A percentile compares a stretch with the other conserved stretches of the same genome.
Evolutionary conservation across 2,888 invertebrate species (phyloP).

Genomic region (Aspidiotus rigidus): DNA sequence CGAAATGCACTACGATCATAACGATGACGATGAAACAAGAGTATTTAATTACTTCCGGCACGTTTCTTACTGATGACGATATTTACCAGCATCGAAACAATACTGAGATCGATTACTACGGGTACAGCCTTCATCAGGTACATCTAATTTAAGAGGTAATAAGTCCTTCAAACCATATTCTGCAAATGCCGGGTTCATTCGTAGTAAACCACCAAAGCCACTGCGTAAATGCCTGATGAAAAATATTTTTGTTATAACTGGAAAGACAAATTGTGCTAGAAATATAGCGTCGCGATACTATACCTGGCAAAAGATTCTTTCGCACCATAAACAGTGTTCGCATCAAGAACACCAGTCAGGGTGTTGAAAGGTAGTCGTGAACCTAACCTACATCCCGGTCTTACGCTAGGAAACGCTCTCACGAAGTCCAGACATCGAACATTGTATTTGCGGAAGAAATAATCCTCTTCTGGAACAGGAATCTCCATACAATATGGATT

Average conservation of each 20-base stretch:
- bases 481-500: conserved; percentile 90
- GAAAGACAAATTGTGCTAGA: background rate
- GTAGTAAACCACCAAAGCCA: conserved; percentile 71
- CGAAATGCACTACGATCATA: too few relatives aligned
- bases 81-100: conserved; percentile 71
- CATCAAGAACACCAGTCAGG: conserved; percentile 76
- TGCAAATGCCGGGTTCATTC: conserved; percentile 82
- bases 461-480: conserved; percentile 76
- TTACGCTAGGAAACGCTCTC: conserved; percentile 73
- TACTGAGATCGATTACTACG: conserved; percentile 80
- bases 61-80: background rate
- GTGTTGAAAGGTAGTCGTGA: conserved; percentile 80
- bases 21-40: too few relatives aligned
- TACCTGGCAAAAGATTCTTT: conserved; percentile 63
- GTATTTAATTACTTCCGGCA: too few relatives aligned
- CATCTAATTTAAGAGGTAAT: conserved; percentile 74
- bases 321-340: conserved; percentile 82
- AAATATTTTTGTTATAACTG: background rate
- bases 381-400: conserved; percentile 81
- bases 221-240: conserved; percentile 60
- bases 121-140: conserved; percentile 87
- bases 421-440: conserved; percentile 85
- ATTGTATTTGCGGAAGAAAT: conserved; percentile 75
- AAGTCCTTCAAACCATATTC: conserved; percentile 81
- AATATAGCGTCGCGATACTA: background rate